Conservation (phyloP, 2,113 vertebrate species). For the Rhabdornis inornatus region DNA sequence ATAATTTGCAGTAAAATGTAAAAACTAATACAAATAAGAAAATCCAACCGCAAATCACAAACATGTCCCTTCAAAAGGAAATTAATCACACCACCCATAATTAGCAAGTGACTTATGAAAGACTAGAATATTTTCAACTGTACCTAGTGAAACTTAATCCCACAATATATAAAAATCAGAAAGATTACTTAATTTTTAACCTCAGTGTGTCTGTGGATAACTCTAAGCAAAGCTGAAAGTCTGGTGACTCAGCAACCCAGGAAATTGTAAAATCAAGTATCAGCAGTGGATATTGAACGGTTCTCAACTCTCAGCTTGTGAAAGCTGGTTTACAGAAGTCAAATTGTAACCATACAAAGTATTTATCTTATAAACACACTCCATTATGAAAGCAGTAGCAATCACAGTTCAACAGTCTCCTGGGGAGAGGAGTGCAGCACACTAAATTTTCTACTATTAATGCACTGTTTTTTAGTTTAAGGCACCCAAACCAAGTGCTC, state of each 20-base stretch:
- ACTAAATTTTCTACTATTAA: not conserved
- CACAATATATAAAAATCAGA: not conserved
- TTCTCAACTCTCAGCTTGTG: too few species aligned
- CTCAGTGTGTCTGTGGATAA: rapidly evolving
- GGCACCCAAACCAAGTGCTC: not conserved
- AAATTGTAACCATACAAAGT: not conserved
- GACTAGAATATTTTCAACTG: not conserved
- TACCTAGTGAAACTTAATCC: not conserved
- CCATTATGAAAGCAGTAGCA: not conserved
- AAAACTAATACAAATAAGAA: not conserved
- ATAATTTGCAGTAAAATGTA: conserved; percentile 5
- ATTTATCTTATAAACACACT: not conserved
- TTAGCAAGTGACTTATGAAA: not conserved
- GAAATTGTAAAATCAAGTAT: not conserved
- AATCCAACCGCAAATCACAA: not conserved
- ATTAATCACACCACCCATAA: not conserved
- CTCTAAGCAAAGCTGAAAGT: not conserved
- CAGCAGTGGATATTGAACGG: rapidly evolving
- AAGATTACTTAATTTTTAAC: not conserved
- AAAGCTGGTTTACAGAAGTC: not conserved
- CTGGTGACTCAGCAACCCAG: not conserved
- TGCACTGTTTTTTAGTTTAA: rapidly evolving
- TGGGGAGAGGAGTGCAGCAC: not conserved
- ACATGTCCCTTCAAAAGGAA: not conserved
- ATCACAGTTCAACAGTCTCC: not conserved